Evolutionary conservation across 2,888 invertebrate species (phyloP).

Genomic region (Smittia sp.): DNA sequence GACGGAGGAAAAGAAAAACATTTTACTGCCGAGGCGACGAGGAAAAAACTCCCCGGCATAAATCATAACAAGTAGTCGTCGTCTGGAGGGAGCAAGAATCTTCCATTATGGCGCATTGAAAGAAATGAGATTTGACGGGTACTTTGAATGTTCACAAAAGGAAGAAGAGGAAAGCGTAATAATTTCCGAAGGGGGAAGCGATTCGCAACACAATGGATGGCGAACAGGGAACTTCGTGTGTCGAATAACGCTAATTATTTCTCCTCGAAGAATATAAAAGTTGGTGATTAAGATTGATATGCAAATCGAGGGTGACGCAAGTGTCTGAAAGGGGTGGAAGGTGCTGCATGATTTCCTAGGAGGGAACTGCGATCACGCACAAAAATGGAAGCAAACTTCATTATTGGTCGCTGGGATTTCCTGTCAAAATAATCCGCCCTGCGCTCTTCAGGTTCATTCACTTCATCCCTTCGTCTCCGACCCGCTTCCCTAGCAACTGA

Average conservation of each 20-base stretch:
- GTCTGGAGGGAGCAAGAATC: background rate
- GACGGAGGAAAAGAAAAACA: background rate
- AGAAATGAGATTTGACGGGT: background rate
- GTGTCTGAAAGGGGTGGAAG: slow-evolving; percentile 34
- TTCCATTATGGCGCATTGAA: background rate
- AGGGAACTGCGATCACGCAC: background rate
- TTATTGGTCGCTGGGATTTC: slow-evolving; percentile 29
- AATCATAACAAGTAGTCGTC: background rate
- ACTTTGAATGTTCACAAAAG: background rate
- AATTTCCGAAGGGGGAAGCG: background rate
- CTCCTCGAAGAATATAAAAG: slow-evolving; percentile 2
- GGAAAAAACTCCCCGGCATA: background rate
- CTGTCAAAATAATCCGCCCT: slow-evolving; percentile 31
- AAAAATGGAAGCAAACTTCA: slow-evolving; percentile 6
- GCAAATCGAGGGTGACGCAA: slow-evolving; percentile 26
- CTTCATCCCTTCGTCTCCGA: no score
- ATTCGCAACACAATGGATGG: background rate
- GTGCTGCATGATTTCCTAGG: slow-evolving; percentile 1
- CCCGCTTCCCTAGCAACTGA: background rate
- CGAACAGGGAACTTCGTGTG: background rate
- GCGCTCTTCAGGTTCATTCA: background rate
- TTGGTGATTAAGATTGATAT: slow-evolving; percentile 34
- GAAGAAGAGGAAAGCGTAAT: no score
- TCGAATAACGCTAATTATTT: slow-evolving; percentile 20
- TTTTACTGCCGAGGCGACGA: background rate